Conservation (phyloP, 2,888 invertebrate species). For the Thysanoteuthis rhombus region DNA sequence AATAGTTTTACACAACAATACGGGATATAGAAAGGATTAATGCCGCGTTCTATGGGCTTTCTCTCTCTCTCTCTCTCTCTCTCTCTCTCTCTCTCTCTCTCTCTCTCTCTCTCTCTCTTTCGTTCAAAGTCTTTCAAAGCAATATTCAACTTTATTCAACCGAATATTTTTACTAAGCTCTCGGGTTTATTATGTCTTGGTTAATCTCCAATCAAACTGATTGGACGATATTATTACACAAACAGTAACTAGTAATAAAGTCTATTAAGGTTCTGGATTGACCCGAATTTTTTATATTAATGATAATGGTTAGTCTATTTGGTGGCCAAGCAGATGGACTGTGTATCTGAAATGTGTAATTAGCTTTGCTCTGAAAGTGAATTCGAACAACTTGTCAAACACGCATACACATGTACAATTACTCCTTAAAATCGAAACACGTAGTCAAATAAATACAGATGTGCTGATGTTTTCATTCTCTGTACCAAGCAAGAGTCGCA, state of each 20-base stretch:
- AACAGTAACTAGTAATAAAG: neutral
- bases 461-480: neutral
- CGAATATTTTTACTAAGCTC: neutral
- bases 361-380: neutral
- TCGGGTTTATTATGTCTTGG: too few relatives aligned
- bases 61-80: neutral
- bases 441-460: neutral
- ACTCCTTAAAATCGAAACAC: neutral
- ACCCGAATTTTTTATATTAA: neutral
- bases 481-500: neutral
- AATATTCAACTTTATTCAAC: neutral
- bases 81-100: neutral
- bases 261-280: neutral
- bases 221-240: neutral
- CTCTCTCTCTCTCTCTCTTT: neutral
- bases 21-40: too few relatives aligned
- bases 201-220: too few relatives aligned
- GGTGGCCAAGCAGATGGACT: neutral
- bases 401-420: neutral
- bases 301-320: neutral
- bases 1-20: too few relatives aligned
- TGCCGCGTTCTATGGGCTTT: neutral
- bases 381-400: neutral
- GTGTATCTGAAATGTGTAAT: neutral
- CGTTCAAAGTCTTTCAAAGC: neutral